phyloP scores from a whole-genome alignment of 2,888 invertebrate genomes.

The Digitonthophagus gazella region DNA sequence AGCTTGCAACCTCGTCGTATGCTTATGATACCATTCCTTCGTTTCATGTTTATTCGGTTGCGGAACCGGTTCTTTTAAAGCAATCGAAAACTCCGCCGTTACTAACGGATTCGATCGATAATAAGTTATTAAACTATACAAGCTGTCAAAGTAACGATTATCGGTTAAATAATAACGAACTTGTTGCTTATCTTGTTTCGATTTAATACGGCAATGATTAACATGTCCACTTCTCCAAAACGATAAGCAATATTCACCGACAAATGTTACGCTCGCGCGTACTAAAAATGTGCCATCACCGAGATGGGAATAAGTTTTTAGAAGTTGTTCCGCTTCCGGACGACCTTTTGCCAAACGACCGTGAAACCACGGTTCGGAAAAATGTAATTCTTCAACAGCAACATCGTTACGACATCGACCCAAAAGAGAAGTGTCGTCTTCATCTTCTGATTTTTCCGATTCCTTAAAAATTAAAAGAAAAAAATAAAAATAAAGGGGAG shows the following conservation, averaged over 20 bases:
- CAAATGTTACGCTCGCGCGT: constrained; percentile 91
- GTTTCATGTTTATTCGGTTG: constrained; percentile 93
- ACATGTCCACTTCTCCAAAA: constrained; percentile 89
- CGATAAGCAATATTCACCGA: constrained; percentile 92
- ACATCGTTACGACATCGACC: constrained; percentile 61
- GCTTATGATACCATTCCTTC: constrained; percentile 83
- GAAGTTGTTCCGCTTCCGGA: constrained; percentile 74
- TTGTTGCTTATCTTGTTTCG: constrained; percentile 84
- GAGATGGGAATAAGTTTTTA: constrained; percentile 73
- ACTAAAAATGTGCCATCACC: constrained; percentile 93
- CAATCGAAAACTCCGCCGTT: constrained; percentile 87
- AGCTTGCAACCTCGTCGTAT: constrained; percentile 76
- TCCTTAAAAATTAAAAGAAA: constrained; percentile 28
- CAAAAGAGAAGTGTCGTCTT: constrained; percentile 57
- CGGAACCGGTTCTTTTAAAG: constrained; percentile 86
- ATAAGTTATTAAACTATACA: constrained; percentile 87
- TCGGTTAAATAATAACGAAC: constrained; percentile 86
- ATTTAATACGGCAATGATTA: constrained; percentile 88
- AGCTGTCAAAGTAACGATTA: constrained; percentile 82
- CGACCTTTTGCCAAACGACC: constrained; percentile 79
- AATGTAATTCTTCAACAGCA: constrained; percentile 85
- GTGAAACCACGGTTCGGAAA: constrained; percentile 93
- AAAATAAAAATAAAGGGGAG: no score
- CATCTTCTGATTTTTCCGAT: constrained; percentile 35
- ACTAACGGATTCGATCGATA: constrained; percentile 83